These are phyloP conservation scores for Simalia tracyae DNA, from an alignment of 2,797 vertebrate genomes.

Conservation along the genomic window DNA sequence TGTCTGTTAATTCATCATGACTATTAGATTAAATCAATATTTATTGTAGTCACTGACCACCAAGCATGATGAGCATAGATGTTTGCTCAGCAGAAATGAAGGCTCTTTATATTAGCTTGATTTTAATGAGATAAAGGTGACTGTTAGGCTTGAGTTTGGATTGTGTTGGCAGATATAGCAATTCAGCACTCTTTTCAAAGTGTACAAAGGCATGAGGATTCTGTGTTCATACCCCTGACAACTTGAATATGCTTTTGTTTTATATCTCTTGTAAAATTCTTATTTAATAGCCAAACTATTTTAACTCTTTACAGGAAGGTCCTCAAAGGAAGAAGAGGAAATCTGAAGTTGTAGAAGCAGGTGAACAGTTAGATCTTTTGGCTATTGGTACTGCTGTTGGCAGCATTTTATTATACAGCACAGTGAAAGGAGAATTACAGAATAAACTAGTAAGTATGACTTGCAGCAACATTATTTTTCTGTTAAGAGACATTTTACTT, in stretches of 20 bases:
- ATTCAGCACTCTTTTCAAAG: not conserved
- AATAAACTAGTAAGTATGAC: conserved; percentile 88
- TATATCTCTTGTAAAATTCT: not conserved
- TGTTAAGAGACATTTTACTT: not conserved
- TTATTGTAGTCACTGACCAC: not conserved
- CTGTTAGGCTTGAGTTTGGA: not conserved
- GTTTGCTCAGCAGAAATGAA: not conserved
- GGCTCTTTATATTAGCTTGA: not conserved
- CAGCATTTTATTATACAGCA: conserved; percentile 93
- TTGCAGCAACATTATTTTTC: not conserved
- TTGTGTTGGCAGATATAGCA: not conserved
- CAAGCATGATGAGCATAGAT: not conserved
- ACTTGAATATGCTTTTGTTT: not conserved
- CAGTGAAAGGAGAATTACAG: conserved; percentile 90
- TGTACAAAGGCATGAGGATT: not conserved
- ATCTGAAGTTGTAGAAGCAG: conserved; percentile 81
- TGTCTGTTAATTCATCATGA: not conserved
- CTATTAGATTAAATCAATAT: not conserved
- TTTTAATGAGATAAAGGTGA: not conserved
- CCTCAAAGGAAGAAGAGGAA: conserved; percentile 97
- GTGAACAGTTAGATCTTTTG: conserved; percentile 87
- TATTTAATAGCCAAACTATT: not conserved
- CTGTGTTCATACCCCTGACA: not conserved
- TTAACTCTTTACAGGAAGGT: conserved; percentile 80
- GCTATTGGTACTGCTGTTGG: conserved; percentile 96